Conservation (phyloP, 2,888 invertebrate genomes). For the Iphiclides podalirius region DNA sequence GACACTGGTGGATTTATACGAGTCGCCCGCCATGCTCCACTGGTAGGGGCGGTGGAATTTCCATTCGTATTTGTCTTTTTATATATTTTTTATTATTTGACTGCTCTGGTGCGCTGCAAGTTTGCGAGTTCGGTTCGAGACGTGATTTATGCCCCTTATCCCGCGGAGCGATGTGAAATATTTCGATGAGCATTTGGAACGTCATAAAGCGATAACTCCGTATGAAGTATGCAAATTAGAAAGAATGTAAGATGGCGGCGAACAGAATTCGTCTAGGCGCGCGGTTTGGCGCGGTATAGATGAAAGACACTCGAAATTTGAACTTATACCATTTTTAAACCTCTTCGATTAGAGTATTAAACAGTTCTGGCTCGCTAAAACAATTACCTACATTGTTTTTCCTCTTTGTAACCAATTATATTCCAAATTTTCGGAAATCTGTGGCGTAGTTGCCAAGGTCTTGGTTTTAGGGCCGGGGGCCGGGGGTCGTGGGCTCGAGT, state of each 20-base stretch:
- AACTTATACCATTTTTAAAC: not conserved
- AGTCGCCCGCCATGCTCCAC: constrained; percentile 48
- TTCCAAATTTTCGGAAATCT: too few relatives aligned
- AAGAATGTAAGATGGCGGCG: not conserved
- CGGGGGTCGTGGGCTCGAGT: too few relatives aligned
- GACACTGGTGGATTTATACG: constrained; percentile 52
- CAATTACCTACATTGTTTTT: too few relatives aligned
- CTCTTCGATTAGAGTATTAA: too few relatives aligned
- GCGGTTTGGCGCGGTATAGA: not conserved
- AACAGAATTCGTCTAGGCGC: not conserved
- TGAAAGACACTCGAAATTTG: not conserved
- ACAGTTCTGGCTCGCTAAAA: too few relatives aligned
- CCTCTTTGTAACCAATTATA: too few relatives aligned
- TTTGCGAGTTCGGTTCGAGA: constrained; percentile 24
- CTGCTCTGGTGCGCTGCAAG: constrained; percentile 35
- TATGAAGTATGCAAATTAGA: constrained; percentile 6
- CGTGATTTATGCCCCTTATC: constrained; percentile 26
- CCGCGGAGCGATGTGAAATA: constrained; percentile 6
- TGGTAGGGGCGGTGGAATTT: constrained; percentile 51
- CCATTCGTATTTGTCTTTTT: constrained; percentile 52
- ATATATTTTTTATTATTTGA: constrained; percentile 50
- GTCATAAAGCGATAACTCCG: constrained; percentile 2
- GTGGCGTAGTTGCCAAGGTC: too few relatives aligned
- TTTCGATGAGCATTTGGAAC: not conserved
- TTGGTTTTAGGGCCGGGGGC: too few relatives aligned